A percentile compares a stretch with the other conserved stretches of the same genome.
Evolutionary conservation across 2,888 invertebrate species (phyloP).

Genomic region (Dugesia japonica): DNA sequence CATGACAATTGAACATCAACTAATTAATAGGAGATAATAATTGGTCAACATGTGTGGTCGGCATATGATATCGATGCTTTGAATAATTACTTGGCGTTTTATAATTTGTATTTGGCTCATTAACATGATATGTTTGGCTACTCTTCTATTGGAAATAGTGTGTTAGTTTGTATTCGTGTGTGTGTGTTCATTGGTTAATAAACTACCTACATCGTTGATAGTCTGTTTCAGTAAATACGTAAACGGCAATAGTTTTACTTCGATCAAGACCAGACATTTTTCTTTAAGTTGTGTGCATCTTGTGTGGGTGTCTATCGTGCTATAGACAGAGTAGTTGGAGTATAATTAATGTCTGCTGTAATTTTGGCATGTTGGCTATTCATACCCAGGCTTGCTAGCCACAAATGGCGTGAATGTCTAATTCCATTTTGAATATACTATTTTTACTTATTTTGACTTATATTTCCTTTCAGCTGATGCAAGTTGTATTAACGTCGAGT

Average conservation of each 20-base stretch:
- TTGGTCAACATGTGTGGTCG: slow-evolving; percentile 11
- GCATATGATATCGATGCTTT: not conserved
- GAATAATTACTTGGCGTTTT: slow-evolving; percentile 20
- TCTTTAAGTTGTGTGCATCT: not conserved
- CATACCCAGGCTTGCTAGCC: not conserved
- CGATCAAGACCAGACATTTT: not conserved
- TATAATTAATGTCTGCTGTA: not conserved
- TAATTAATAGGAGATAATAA: slow-evolving; percentile 2
- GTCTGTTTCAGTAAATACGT: not conserved
- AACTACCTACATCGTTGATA: not conserved
- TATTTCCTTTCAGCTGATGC: not conserved
- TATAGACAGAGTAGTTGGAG: slow-evolving; percentile 13
- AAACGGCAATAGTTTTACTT: not conserved
- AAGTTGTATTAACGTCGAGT: not conserved
- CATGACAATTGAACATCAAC: not conserved
- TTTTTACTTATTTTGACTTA: not conserved
- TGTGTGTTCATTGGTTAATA: not conserved
- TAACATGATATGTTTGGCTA: slow-evolving; percentile 4
- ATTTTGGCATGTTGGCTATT: not conserved
- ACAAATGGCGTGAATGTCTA: not conserved
- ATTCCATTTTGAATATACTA: not conserved
- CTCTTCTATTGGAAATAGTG: not conserved
- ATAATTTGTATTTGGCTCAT: slow-evolving; percentile 9
- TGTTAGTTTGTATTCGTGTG: not conserved
- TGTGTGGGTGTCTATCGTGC: not conserved